Evolutionary conservation across 2,888 invertebrate genomes (phyloP), one percentile per base, ranked within the genome.

Genomic region (Rotaria sp.): DNA sequence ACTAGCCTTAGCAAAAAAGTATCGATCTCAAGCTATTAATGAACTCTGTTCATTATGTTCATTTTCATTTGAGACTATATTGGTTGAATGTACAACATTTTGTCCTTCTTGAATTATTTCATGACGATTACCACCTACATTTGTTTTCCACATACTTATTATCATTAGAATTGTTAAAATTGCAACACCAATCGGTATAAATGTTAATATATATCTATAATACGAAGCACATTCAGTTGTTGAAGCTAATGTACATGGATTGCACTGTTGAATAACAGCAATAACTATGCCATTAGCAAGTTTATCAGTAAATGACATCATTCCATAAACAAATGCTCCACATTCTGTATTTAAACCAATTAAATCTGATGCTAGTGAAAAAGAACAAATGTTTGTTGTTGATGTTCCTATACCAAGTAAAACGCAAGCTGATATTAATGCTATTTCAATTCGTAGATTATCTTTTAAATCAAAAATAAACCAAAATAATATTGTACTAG

Each of bases 271-370:
- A 87, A 96, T 95, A 7, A 94, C 90, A 88, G 95, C 93, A n/a
- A 96, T 95, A 35, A 94, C 95, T 52, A 94, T 91, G 1, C 97
- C 97, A 88, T 96, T 96, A 59, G 96, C 94, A 5, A 97, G 92
- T 92, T 97, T 97, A 91, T 97, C 96, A 45, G 94, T 94, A 90
- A 97, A 96, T 87, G 96, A 96, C 91, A 97, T 96, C 57, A 95
- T 94, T 52, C 96, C 96, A 91, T 96, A 97, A 84, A 97, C 95
- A 88, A 95, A 94, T 8, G 96, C 96, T 85, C 96, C 95, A 80
- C 80, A 80, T 80, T 95, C 92, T 0, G 94, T 94, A 91, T 96
- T 94, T 7, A 94, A 93, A 74, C 95, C 96, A 88, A 96, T 96
- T 89, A 96, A 93, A 91, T 96, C 95, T 0, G 96, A 95, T 0